Percentiles rank a stretch among this genome's conserved stretches.
Conservation (phyloP, 2,888 invertebrate genomes). For the Frankliniella fusca region DNA sequence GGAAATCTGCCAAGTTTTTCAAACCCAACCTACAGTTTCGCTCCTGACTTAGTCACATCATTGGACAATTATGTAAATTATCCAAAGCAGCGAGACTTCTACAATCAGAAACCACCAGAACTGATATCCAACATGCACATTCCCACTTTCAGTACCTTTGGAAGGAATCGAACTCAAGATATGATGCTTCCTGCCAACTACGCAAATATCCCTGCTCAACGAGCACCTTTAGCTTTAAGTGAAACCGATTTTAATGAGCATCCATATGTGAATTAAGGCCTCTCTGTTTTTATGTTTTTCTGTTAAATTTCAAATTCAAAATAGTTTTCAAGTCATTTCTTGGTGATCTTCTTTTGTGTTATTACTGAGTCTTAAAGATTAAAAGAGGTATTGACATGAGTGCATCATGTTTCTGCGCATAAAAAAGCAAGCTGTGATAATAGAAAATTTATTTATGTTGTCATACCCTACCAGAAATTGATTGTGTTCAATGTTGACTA, state of each 20-base stretch:
- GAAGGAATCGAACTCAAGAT: background rate
- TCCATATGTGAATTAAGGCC: background rate
- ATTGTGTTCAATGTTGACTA: too few species aligned
- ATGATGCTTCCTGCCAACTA: background rate
- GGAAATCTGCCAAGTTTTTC: background rate
- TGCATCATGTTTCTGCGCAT: background rate
- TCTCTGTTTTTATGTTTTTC: background rate
- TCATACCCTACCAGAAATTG: too few species aligned
- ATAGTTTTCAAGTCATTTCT: too few species aligned
- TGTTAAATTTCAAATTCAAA: too few species aligned
- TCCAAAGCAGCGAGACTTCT: background rate
- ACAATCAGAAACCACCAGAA: background rate
- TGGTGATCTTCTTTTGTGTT: background rate
- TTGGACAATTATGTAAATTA: constrained; percentile 17
- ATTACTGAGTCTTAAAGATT: background rate
- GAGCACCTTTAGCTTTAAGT: constrained; percentile 3
- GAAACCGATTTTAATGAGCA: background rate
- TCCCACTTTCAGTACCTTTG: constrained; percentile 17
- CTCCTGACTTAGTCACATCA: constrained; percentile 7
- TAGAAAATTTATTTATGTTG: background rate
- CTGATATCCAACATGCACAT: background rate
- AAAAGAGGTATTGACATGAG: background rate
- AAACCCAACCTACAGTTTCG: constrained; percentile 8
- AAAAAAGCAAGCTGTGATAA: background rate
- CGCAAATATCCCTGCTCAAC: background rate